Evolutionary conservation across 2,113 vertebrate species (phyloP), one percentile per base, ranked within the genome.

Genomic region (Thinocorus orbignyianus): DNA sequence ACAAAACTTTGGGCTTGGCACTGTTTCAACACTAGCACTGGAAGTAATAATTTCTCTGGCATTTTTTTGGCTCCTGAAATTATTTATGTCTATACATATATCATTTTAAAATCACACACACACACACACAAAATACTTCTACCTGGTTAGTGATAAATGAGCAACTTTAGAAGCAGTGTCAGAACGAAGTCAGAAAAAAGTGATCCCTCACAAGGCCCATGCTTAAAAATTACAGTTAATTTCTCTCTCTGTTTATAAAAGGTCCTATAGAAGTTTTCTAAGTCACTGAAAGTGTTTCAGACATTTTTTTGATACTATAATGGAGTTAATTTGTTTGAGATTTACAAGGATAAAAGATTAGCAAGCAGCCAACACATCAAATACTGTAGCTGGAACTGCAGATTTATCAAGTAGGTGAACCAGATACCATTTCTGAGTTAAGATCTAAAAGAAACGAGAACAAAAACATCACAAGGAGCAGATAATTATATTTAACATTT

Each of bases 31-130:
- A 88, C 84, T 94, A 95, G 96, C 92, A 94, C 90, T 98, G 97
- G 96, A 98, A 98, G 88, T 95, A 96, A 97, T 97, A 97, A 96
- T 97, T 98, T 98, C 93, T 86, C 92, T 96, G 96, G 92, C 91
- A 93, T 58, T 91, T 97, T 94, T 95, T 96, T 96, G 69, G 95
- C 95, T 97, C 95, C 76, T 76, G 69, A 96, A 97, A 89, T 97
- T 97, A 98, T 97, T 98, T 97, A 94, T 95, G 71, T 95, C 95
- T 93, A 51, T 72, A 90, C 74, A 94, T 96, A 96, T 82, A 97
- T 95, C 78, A 95, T 89, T 97, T 95, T 42, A 92, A 97, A 98
- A 92, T 92, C 54, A 57, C 70, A 93, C 28, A 64, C 3, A 23
- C 35, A 23, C 35, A 91, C 44, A 58, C 28, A 87, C 88, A 92